Evolutionary conservation across 2,888 invertebrate species (phyloP).

Genomic region (Heteromurus nitidus): DNA sequence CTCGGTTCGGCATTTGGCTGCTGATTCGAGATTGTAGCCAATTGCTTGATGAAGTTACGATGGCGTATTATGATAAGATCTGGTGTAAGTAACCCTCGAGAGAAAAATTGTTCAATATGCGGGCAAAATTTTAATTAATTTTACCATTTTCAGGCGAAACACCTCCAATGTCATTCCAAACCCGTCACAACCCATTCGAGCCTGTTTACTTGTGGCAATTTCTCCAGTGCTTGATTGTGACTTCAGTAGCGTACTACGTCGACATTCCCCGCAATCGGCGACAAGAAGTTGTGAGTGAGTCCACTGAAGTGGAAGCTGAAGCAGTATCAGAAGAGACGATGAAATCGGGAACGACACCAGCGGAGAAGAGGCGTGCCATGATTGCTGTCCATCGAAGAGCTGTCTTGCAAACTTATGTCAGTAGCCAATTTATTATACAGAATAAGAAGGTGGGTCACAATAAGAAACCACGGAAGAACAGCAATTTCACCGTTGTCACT

Average conservation of each 20-base stretch:
- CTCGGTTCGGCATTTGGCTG: slow-evolving; percentile 70
- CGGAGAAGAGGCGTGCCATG: slow-evolving; percentile 18
- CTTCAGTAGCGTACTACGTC: slow-evolving; percentile 61
- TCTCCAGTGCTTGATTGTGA: slow-evolving; percentile 68
- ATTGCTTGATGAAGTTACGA: slow-evolving; percentile 60
- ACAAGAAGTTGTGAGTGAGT: not conserved
- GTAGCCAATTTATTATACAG: not conserved
- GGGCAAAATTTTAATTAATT: not conserved
- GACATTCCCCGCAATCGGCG: slow-evolving; percentile 61
- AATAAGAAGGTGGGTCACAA: slow-evolving; percentile 9
- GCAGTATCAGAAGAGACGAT: slow-evolving; percentile 28
- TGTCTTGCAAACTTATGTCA: not conserved
- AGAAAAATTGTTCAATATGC: not conserved
- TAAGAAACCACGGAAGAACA: not conserved
- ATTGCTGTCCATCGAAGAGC: slow-evolving; percentile 1
- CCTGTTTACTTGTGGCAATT: slow-evolving; percentile 72
- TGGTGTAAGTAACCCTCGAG: slow-evolving; percentile 62
- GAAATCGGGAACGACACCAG: not conserved
- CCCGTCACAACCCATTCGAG: slow-evolving; percentile 71
- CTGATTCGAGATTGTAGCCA: slow-evolving; percentile 65
- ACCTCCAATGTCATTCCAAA: slow-evolving; percentile 69
- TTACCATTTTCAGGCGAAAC: slow-evolving; percentile 48
- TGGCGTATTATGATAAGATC: slow-evolving; percentile 68
- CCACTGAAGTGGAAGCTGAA: not conserved
- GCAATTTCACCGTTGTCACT: not conserved